These are phyloP conservation scores for Cuculus canorus DNA, from an alignment of 2,797 vertebrate species.

Conservation along the genomic window DNA sequence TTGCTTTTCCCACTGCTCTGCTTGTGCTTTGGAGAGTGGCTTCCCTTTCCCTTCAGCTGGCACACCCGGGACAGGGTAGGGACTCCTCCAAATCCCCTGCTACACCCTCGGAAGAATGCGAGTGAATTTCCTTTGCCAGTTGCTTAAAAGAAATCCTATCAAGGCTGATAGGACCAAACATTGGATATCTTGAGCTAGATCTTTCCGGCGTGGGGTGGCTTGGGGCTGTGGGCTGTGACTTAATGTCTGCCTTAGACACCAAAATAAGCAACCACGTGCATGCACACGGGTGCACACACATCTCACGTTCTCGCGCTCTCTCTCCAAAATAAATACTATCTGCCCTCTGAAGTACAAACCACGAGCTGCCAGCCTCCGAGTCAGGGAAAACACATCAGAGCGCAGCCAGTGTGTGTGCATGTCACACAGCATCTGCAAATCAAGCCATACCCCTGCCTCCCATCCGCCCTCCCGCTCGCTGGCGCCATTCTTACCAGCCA, in stretches of 20 bases:
- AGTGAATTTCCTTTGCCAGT: background rate
- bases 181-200: fast-evolving
- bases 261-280: background rate
- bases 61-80: background rate
- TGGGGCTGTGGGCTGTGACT: background rate
- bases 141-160: background rate
- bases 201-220: fast-evolving
- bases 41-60: background rate
- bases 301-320: fast-evolving
- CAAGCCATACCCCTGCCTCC: background rate
- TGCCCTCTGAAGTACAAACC: background rate
- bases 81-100: fast-evolving
- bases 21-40: background rate
- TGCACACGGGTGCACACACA: background rate
- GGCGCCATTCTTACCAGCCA: background rate
- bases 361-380: background rate
- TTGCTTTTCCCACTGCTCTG: background rate
- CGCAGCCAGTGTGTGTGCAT: background rate
- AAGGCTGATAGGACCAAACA: background rate
- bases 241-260: background rate
- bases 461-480: background rate
- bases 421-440: slow-evolving; percentile 11
- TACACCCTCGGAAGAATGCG: fast-evolving
- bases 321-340: background rate
- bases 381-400: background rate